Percentiles rank a stretch among this genome's conserved stretches.
phyloP scores from a whole-genome alignment of 2,797 vertebrate genomes.

The Prionace glauca region DNA sequence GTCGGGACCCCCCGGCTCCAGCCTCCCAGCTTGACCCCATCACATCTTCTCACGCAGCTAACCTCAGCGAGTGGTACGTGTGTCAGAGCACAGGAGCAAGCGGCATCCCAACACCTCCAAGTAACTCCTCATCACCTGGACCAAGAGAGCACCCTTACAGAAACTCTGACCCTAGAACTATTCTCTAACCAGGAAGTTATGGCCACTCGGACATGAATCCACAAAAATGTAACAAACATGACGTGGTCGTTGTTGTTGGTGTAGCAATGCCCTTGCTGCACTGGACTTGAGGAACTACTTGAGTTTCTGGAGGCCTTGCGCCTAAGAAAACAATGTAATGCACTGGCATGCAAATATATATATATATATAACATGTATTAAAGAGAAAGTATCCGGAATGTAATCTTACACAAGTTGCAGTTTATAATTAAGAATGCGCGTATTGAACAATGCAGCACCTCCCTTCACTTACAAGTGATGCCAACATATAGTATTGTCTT shows the following conservation, averaged over 20 bases:
- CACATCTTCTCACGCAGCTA: slow-evolving; percentile 71
- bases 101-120: slow-evolving; percentile 63
- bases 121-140: slow-evolving; percentile 62
- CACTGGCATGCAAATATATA: background rate
- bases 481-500: background rate
- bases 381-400: slow-evolving; percentile 10
- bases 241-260: background rate
- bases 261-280: background rate
- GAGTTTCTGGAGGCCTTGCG: slow-evolving; percentile 22
- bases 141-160: slow-evolving; percentile 58
- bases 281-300: slow-evolving; percentile 8
- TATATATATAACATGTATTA: background rate
- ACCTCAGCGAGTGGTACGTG: slow-evolving; percentile 96
- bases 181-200: slow-evolving; percentile 52
- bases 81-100: slow-evolving; percentile 77
- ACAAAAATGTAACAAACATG: background rate
- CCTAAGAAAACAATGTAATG: background rate
- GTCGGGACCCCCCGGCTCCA: slow-evolving; percentile 68
- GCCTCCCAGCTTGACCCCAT: slow-evolving; percentile 68
- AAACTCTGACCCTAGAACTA: slow-evolving; percentile 60
- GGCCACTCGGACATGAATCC: background rate
- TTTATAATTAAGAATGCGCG: background rate
- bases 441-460: background rate
- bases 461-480: background rate
- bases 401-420: slow-evolving; percentile 6